phyloP scores from a whole-genome alignment of 2,888 invertebrate species.

The Acanthoscelides obtectus region DNA sequence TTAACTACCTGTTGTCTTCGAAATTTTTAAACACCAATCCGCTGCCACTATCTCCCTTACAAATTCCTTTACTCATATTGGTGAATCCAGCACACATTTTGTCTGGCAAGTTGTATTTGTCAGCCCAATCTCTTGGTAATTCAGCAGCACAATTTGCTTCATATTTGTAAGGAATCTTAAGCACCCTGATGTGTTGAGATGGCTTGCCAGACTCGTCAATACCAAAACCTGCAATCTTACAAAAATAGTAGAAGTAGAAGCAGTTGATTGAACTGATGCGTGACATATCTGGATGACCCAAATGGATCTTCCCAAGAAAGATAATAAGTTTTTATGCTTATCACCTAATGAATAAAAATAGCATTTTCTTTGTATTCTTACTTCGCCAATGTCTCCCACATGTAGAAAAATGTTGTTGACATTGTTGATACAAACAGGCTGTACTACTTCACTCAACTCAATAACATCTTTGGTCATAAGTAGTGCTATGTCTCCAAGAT shows the following conservation, averaged over 20 bases:
- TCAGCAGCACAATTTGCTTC: slow-evolving; percentile 16
- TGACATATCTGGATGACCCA: too few species aligned
- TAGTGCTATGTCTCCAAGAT: slow-evolving; percentile 18
- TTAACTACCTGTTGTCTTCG: slow-evolving; percentile 14
- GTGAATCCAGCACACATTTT: slow-evolving; percentile 23
- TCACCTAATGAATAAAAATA: too few species aligned
- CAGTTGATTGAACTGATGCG: too few species aligned
- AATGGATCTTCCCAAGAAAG: background rate
- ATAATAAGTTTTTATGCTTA: too few species aligned
- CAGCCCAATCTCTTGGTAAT: slow-evolving; percentile 16
- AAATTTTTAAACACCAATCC: slow-evolving; percentile 18
- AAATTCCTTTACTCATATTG: slow-evolving; percentile 15
- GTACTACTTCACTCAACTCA: slow-evolving; percentile 14
- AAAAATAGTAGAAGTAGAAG: background rate
- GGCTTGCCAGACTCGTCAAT: slow-evolving; percentile 10
- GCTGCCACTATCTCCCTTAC: slow-evolving; percentile 21
- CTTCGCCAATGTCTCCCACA: slow-evolving; percentile 16
- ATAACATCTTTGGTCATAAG: slow-evolving; percentile 13
- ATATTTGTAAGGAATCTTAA: slow-evolving; percentile 21
- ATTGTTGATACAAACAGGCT: slow-evolving; percentile 19
- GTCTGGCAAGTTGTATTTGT: slow-evolving; percentile 17
- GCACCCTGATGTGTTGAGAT: slow-evolving; percentile 15
- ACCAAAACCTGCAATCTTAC: slow-evolving; percentile 22
- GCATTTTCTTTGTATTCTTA: too few species aligned
- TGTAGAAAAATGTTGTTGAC: slow-evolving; percentile 12